These are phyloP conservation scores for Bruchidius siliquastri DNA, from an alignment of 2,888 invertebrate genomes.

Conservation along the genomic window DNA sequence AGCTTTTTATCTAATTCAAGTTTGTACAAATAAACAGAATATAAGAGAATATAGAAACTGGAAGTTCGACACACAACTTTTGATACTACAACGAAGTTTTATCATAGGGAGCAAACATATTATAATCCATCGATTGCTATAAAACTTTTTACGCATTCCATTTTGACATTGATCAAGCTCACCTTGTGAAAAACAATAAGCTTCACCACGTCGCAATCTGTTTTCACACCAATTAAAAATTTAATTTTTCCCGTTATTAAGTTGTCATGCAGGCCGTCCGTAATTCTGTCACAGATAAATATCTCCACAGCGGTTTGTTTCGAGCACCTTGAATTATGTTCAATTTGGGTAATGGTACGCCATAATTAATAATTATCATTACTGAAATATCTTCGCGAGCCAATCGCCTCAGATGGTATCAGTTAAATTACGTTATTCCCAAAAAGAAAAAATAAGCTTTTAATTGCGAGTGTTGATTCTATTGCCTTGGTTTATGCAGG, in stretches of 20 bases:
- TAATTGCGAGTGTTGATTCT: background rate
- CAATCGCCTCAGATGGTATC: background rate
- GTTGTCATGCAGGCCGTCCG: constrained; percentile 20
- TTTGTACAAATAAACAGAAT: too few species aligned
- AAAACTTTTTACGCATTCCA: too few species aligned
- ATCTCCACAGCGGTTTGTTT: background rate
- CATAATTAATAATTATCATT: background rate
- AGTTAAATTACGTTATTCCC: background rate
- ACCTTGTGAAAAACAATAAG: background rate
- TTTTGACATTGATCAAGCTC: background rate
- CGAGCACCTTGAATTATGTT: background rate
- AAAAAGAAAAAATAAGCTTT: background rate
- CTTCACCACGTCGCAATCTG: constrained; percentile 9
- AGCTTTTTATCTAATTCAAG: too few species aligned
- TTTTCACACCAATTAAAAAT: constrained; percentile 23
- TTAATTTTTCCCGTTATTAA: constrained; percentile 22
- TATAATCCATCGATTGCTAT: too few species aligned
- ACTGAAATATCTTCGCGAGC: background rate
- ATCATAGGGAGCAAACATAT: too few species aligned
- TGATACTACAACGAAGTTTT: too few species aligned
- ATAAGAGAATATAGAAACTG: too few species aligned
- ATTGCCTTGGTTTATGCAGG: background rate
- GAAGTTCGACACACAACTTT: too few species aligned
- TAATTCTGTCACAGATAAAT: constrained; percentile 10
- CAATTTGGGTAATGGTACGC: background rate